Evolutionary conservation across 2,888 invertebrate species (phyloP).

Genomic region (Euclidia mi): DNA sequence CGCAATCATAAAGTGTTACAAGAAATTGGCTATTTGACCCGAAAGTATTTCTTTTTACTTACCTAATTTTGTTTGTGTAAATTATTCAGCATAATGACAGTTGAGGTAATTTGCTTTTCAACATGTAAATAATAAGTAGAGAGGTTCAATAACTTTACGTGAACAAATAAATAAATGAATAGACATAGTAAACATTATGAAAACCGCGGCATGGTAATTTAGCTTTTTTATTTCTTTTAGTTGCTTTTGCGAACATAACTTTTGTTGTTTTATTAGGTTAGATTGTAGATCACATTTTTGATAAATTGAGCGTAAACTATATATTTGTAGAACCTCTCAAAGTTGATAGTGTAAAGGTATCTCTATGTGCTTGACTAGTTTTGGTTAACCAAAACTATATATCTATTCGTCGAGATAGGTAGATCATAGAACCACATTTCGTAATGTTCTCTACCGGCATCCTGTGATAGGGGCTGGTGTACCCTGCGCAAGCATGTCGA

Average conservation of each 20-base stretch:
- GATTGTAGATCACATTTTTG: constrained; percentile 7
- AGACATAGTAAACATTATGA: constrained; percentile 1
- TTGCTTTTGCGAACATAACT: not conserved
- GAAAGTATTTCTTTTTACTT: constrained; percentile 1
- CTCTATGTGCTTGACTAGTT: too few species aligned
- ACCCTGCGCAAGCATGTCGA: too few species aligned
- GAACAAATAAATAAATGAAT: constrained; percentile 15
- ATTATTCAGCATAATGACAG: constrained; percentile 5
- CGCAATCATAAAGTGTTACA: constrained; percentile 7
- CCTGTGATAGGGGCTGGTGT: too few species aligned
- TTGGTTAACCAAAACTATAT: too few species aligned
- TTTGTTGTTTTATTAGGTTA: constrained; percentile 7
- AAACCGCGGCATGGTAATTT: constrained; percentile 7
- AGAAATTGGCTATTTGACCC: constrained; percentile 15
- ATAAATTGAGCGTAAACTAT: constrained; percentile 3
- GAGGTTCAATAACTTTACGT: constrained; percentile 7
- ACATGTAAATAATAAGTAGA: constrained; percentile 2
- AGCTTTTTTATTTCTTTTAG: constrained; percentile 3
- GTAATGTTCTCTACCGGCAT: too few species aligned
- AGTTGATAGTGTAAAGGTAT: too few species aligned
- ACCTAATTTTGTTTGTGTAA: not conserved
- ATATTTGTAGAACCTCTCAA: not conserved
- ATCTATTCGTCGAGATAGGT: too few species aligned
- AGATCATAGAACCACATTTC: too few species aligned
- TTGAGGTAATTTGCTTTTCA: constrained; percentile 11